Base-by-base conservation (phyloP, 1,140 invertebrate genomes). In the Charaxes varanes region DNA sequence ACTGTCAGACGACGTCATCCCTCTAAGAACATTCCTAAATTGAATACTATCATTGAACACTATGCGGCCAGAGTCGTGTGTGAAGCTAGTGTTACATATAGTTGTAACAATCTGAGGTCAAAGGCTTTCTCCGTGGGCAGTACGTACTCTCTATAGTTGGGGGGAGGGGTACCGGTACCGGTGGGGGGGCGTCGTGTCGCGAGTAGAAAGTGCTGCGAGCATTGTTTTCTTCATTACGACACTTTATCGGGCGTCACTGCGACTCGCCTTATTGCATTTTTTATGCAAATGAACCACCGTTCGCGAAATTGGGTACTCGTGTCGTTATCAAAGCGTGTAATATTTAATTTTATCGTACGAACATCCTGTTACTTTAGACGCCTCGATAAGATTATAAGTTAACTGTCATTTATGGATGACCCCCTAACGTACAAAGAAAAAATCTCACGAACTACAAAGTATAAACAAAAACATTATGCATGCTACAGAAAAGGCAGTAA, bases 201-300 rank as follows among this genome's bases (percentile, higher is more conserved):
- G 54, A 63, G 41, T 76, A 76, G 73, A 81, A 81, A 81, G 76
- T 76, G 62, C 64, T 61, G 41, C 31, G 49, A 34, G 56, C 47
- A 77, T 81, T 78, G 71, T 78, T 76, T 81, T 73, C 70, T 59
- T 74, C 65, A 81, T 78, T 78, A 72, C 71, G 66, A 73, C 66
- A 80, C 59, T 68, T 67, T 72, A 77, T 73, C 73, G 69, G 50
- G 59, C 62, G 63, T 66, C 69, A 67, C 42, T 64, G 24, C 57
- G 44, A 46, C 52, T 51, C 56, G 57, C 34, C 57, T 71, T 65
- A 64, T 78, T 69, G 63, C 64, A 61, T 71, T 69, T 71, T 71
- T 66, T 65, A 78, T 72, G 73, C 62, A 68, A 72, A 78, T 78
- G 27, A 55, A 43, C 17, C 22, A n/a, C 30, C 28, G 21, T 44